A percentile compares a stretch with the other conserved stretches of the same genome.
These are phyloP conservation scores for Hucho hucho DNA, from an alignment of 2,113 vertebrate genomes.

Conservation along the genomic window DNA sequence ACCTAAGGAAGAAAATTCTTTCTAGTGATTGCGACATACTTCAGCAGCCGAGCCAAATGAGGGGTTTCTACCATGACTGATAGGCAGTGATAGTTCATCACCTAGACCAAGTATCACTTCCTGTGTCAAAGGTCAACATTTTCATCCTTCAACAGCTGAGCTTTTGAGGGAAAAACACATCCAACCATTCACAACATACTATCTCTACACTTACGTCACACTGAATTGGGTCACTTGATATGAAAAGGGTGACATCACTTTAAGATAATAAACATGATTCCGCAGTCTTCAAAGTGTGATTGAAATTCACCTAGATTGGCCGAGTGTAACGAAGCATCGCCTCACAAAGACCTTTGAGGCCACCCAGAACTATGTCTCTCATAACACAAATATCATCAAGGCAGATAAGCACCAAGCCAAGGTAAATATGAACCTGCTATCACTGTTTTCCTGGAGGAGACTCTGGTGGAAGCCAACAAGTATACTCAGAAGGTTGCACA, in stretches of 20 bases:
- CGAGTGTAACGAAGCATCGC: conserved; percentile 46
- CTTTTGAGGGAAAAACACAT: neutral
- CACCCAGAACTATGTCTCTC: conserved; percentile 56
- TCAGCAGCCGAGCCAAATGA: conserved; percentile 1
- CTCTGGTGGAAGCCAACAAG: conserved; percentile 15
- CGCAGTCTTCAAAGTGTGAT: conserved; percentile 40
- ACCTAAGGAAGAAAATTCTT: neutral
- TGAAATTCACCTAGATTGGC: conserved; percentile 42
- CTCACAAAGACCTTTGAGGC: conserved; percentile 42
- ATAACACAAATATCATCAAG: conserved; percentile 51
- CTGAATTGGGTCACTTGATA: conserved; percentile 20
- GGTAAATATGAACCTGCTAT: conserved; percentile 47
- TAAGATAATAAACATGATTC: conserved; percentile 39
- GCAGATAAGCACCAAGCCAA: conserved; percentile 68
- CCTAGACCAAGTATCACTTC: conserved; percentile 22
- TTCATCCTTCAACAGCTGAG: conserved; percentile 2
- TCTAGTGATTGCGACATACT: conserved; percentile 11
- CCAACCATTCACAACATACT: neutral
- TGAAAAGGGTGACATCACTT: conserved; percentile 26
- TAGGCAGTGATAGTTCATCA: conserved; percentile 14
- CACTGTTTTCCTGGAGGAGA: conserved; percentile 17
- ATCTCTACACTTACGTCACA: neutral
- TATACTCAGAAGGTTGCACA: neutral
- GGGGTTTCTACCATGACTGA: conserved; percentile 15
- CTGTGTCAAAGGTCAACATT: conserved; percentile 17